Evolutionary conservation across 2,888 invertebrate species (phyloP), one percentile per base, ranked within the genome.

Genomic region (Drosophila affinis): DNA sequence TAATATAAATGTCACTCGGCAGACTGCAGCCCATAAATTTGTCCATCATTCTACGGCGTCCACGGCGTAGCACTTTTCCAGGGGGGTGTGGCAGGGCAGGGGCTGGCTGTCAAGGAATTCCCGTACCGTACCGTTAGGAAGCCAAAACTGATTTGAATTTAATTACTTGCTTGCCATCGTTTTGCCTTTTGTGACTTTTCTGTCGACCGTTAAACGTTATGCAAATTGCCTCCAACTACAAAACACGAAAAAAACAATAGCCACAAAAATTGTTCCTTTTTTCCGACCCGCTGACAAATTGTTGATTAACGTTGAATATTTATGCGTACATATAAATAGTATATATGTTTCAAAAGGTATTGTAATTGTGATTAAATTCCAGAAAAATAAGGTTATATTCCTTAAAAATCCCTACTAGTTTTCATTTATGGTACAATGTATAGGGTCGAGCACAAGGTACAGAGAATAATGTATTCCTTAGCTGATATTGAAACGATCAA

Each of bases 291-390:
- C 79, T 86, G 88, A 88, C 83, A 82, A 86, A 88, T 88, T 85
- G 83, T 79, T 86, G 88, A 85, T 86, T 75, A 82, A 82, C 79
- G 88, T 77, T 75, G 72, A 82, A 85, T 82, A 77, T 79, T 67
- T 79, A 53, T 64, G 14, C 12, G 34, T 5, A 24, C 5, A 81
- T 79, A 77, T 79, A 67, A 74, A 48, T 64, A 3, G 21, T 24
- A 81, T 82, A 77, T 79, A 67, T 79, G 48, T 64, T 10, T 32
- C 32, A 12, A 3, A 34, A 5, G 12, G 34, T 14, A 14, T 34
- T 34, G 2, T 0, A 39, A 14, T 39, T 6, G 7, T 3, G n/a
- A 1, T n/a, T 39, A 2, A 32, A 32, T 9, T 3, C n/a, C 7
- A 14, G n/a, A 39, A 14, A 34, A 3, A 12, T 12, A 12, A 14